Conservation (phyloP, 2,888 invertebrate species). For the Thymelicus sylvestris region DNA sequence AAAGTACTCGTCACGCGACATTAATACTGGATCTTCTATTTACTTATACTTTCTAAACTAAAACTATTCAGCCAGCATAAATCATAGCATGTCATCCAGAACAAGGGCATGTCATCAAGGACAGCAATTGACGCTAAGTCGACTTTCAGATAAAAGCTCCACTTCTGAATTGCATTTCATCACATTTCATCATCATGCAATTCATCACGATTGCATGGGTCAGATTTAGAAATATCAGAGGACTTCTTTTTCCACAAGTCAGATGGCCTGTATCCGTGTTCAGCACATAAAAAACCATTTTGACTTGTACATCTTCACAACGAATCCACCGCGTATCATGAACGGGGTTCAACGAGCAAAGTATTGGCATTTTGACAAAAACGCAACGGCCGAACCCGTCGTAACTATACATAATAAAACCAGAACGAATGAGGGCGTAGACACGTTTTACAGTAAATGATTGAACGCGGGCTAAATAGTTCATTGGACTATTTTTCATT, state of each 20-base stretch:
- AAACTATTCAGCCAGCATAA: no score
- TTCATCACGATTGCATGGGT: no score
- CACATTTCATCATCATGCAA: no score
- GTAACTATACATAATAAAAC: slow-evolving; percentile 5
- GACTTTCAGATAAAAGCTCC: no score
- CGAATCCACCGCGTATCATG: slow-evolving; percentile 32
- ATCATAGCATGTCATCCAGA: no score
- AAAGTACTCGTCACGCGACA: no score
- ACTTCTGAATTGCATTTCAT: no score
- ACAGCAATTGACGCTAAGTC: no score
- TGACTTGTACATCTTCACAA: slow-evolving; percentile 2
- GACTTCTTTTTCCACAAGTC: background rate
- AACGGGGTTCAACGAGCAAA: slow-evolving; percentile 53
- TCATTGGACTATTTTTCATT: slow-evolving; percentile 59
- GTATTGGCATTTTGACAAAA: slow-evolving; percentile 78
- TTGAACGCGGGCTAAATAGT: slow-evolving; percentile 58
- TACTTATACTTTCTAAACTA: no score
- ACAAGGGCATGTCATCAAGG: no score
- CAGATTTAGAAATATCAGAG: background rate
- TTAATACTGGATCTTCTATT: no score
- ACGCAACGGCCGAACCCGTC: slow-evolving; percentile 51
- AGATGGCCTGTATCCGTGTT: background rate
- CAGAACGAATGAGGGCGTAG: slow-evolving; percentile 12
- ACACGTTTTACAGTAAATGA: slow-evolving; percentile 46
- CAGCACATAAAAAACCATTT: background rate